Conservation (phyloP, 2,888 invertebrate genomes). For the Patella pellucida region DNA sequence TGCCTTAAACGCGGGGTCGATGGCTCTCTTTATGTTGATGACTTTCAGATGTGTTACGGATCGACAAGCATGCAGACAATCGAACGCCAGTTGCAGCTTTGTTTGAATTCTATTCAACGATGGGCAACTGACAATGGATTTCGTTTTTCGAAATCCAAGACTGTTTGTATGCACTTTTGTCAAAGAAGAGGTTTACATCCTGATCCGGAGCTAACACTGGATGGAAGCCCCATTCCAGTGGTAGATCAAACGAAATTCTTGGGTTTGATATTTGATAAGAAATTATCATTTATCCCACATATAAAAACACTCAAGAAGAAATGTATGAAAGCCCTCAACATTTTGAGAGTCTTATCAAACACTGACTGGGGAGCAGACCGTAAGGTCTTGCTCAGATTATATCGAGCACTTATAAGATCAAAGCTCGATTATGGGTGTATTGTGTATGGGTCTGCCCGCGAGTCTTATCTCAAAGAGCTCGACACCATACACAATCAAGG, state of each 20-base stretch:
- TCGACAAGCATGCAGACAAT: slow-evolving; percentile 15
- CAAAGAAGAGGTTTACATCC: slow-evolving; percentile 16
- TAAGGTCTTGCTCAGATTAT: slow-evolving; percentile 21
- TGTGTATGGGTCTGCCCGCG: slow-evolving; percentile 34
- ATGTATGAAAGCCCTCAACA: slow-evolving; percentile 32
- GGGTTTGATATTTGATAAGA: slow-evolving; percentile 36
- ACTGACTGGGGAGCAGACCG: slow-evolving; percentile 30
- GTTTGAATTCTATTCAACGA: slow-evolving; percentile 10
- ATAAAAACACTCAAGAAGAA: slow-evolving; percentile 26
- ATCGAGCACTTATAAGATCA: slow-evolving; percentile 28
- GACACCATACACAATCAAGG: slow-evolving; percentile 36
- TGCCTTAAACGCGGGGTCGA: slow-evolving; percentile 3
- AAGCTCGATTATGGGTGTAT: slow-evolving; percentile 35
- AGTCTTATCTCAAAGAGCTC: slow-evolving; percentile 29
- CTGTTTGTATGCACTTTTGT: slow-evolving; percentile 32
- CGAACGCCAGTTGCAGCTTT: slow-evolving; percentile 12
- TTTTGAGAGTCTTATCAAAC: slow-evolving; percentile 30
- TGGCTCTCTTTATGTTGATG: slow-evolving; percentile 24
- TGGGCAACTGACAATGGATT: slow-evolving; percentile 32
- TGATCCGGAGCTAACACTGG: slow-evolving; percentile 24
- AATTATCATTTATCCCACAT: slow-evolving; percentile 31
- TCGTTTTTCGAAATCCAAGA: slow-evolving; percentile 31
- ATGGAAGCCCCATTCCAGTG: slow-evolving; percentile 21
- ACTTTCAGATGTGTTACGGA: slow-evolving; percentile 13
- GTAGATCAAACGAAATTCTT: slow-evolving; percentile 29